Percentiles rank a stretch among this genome's conserved stretches.
Evolutionary conservation across 2,888 invertebrate species (phyloP).

Genomic region (Chrysotoxum bicinctum): DNA sequence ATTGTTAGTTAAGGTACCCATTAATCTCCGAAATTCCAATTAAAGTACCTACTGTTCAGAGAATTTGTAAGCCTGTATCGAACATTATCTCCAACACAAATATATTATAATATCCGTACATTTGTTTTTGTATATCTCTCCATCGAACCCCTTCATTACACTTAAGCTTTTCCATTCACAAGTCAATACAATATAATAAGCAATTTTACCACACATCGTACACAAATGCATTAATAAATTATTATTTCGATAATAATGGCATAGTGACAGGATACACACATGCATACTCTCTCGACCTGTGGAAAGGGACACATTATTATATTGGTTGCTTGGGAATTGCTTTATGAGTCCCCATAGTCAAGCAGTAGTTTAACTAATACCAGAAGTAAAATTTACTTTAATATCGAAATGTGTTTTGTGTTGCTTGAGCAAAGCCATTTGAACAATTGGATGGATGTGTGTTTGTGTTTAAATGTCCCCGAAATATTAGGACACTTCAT

Average conservation of each 20-base stretch:
- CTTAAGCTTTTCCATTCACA: constrained; percentile 68
- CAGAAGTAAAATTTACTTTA: constrained; percentile 62
- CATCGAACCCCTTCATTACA: constrained; percentile 54
- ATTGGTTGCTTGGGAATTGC: constrained; percentile 49
- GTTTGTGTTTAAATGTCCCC: constrained; percentile 33
- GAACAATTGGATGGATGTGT: constrained; percentile 17
- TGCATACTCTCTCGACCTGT: background rate
- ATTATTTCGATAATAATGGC: constrained; percentile 55
- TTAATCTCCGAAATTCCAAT: constrained; percentile 46
- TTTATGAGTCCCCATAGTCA: constrained; percentile 53
- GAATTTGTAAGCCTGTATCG: constrained; percentile 30
- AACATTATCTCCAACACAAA: background rate
- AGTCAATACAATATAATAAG: constrained; percentile 62
- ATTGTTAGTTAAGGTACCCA: constrained; percentile 12
- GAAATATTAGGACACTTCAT: constrained; percentile 71
- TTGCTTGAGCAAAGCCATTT: constrained; percentile 30
- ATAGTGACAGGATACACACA: constrained; percentile 8
- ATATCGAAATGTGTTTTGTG: constrained; percentile 16
- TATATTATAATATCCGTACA: background rate
- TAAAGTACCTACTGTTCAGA: constrained; percentile 51
- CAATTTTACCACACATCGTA: constrained; percentile 55
- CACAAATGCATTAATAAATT: constrained; percentile 62
- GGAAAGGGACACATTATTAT: constrained; percentile 13
- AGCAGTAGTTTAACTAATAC: constrained; percentile 58
- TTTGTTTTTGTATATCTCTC: background rate